phyloP scores from a whole-genome alignment of 2,797 vertebrate species.

The Telmatherina bonti region DNA sequence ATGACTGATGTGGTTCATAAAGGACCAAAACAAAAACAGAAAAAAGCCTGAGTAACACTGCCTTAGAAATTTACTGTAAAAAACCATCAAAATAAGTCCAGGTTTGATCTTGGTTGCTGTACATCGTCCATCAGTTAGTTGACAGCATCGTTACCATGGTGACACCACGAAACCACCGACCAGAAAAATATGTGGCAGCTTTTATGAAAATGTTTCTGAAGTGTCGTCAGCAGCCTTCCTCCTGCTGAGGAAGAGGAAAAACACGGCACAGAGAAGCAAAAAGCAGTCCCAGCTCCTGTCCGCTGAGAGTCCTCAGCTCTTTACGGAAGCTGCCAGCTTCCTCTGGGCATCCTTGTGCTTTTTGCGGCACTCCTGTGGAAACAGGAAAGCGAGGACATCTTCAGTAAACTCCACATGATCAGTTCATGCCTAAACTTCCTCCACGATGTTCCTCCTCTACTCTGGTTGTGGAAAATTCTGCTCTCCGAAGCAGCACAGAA shows the following conservation, averaged over 20 bases:
- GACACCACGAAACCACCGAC: background rate
- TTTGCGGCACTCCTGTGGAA: constrained; percentile 73
- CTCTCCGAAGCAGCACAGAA: background rate
- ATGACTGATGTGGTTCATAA: too few species aligned
- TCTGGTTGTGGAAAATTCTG: too few species aligned
- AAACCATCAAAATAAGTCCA: background rate
- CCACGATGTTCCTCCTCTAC: background rate
- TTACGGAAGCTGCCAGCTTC: constrained; percentile 64
- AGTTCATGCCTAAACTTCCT: background rate
- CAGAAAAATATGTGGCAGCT: too few species aligned
- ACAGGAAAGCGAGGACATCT: background rate
- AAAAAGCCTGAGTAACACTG: too few species aligned
- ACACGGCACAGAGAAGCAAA: background rate
- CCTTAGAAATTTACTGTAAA: background rate
- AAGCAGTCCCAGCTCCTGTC: too few species aligned
- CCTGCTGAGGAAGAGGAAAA: background rate
- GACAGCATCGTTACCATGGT: background rate
- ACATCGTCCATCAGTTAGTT: constrained; percentile 10
- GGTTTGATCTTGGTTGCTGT: constrained; percentile 13
- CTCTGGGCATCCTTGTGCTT: constrained; percentile 82
- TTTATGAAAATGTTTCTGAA: too few species aligned
- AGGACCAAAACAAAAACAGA: too few species aligned
- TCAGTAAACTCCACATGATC: background rate
- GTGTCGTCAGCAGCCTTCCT: background rate
- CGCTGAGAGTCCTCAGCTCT: constrained; percentile 72